These are phyloP conservation scores for Acrocera orbiculus DNA, from an alignment of 2,888 invertebrate species.

Conservation along the genomic window DNA sequence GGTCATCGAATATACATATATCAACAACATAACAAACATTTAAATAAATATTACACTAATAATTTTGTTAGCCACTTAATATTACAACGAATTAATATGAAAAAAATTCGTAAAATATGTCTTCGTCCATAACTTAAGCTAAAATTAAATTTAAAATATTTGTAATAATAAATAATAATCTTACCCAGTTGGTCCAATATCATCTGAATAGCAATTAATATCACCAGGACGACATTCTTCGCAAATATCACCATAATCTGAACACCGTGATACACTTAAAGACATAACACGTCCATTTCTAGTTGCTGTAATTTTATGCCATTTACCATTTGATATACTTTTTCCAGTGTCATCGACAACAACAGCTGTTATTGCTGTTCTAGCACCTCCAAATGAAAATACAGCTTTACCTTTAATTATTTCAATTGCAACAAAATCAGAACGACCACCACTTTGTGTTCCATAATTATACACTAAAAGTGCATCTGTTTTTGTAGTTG, in stretches of 20 bases:
- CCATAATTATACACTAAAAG: slow-evolving; percentile 86
- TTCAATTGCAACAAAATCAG: slow-evolving; percentile 86
- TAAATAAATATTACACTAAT: too few relatives aligned
- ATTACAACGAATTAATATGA: too few relatives aligned
- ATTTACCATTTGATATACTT: slow-evolving; percentile 53
- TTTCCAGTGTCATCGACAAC: slow-evolving; percentile 36
- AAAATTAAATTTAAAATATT: not conserved
- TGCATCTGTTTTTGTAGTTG: slow-evolving; percentile 73
- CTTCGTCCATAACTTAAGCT: too few relatives aligned
- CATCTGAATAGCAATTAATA: slow-evolving; percentile 63
- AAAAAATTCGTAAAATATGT: too few relatives aligned
- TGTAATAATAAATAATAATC: slow-evolving; percentile 20
- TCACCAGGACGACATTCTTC: slow-evolving; percentile 75
- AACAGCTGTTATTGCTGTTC: slow-evolving; percentile 73
- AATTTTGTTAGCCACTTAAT: too few relatives aligned
- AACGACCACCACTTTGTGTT: slow-evolving; percentile 68
- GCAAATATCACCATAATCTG: slow-evolving; percentile 72
- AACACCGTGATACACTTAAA: slow-evolving; percentile 61
- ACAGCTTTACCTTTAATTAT: slow-evolving; percentile 64
- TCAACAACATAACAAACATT: too few relatives aligned
- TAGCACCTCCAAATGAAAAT: slow-evolving; percentile 78
- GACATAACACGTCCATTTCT: slow-evolving; percentile 79
- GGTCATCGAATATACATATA: too few relatives aligned
- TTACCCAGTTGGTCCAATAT: slow-evolving; percentile 76
- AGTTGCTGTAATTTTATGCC: slow-evolving; percentile 84